Conservation (phyloP, 2,113 vertebrate species). For the Pangasianodon hypophthalmus region DNA sequence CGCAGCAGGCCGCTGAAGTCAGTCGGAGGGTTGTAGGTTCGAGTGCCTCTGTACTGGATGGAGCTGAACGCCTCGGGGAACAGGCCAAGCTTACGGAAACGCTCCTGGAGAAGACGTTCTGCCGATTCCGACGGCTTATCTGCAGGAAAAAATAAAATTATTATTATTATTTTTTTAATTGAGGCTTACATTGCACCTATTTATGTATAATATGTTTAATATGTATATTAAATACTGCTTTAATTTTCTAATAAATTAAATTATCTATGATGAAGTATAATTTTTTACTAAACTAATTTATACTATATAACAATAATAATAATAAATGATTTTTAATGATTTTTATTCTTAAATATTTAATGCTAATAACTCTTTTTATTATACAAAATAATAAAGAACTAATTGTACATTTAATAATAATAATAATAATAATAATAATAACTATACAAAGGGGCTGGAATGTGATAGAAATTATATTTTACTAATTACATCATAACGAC, state of each 20-base stretch:
- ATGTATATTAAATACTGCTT: not conserved
- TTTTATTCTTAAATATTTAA: not conserved
- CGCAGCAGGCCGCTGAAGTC: constrained; percentile 93
- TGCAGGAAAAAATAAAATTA: constrained; percentile 58
- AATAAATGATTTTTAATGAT: no score
- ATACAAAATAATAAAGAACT: not conserved
- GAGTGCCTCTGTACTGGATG: constrained; percentile 94
- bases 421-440: not conserved
- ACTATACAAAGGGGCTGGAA: not conserved
- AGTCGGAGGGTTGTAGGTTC: constrained; percentile 95
- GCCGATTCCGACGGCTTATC: constrained; percentile 88
- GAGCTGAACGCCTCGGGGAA: constrained; percentile 99
- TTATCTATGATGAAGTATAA: no score
- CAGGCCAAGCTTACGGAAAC: constrained; percentile 90
- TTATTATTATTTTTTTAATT: no score
- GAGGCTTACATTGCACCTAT: not conserved
- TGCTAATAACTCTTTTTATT: no score
- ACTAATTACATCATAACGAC: no score
- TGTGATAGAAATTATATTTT: not conserved
- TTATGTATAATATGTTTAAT: not conserved
- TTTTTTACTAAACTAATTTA: no score
- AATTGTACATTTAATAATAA: not conserved
- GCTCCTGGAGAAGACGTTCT: constrained; percentile 94
- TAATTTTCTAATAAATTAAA: no score
- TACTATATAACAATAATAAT: not conserved